phyloP scores from a whole-genome alignment of 2,888 invertebrate genomes.

The Mayetiola destructor region DNA sequence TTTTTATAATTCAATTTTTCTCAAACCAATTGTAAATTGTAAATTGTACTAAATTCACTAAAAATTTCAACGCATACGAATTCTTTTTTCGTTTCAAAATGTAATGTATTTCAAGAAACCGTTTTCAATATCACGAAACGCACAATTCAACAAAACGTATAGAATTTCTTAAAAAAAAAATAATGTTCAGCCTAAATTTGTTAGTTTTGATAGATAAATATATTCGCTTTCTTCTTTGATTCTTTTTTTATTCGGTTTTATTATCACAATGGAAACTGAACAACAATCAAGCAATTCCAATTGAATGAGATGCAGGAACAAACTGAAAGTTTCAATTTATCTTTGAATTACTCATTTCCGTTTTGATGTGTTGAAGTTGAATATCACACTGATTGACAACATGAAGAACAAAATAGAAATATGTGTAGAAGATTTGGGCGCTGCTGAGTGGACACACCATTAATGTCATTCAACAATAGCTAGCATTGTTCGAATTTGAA shows the following conservation, averaged over 20 bases:
- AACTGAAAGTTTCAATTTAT: neutral
- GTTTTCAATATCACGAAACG: conserved; percentile 1
- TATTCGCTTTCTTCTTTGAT: neutral
- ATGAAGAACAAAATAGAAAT: neutral
- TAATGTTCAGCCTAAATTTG: too few relatives aligned
- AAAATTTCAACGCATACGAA: too few relatives aligned
- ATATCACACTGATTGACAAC: neutral
- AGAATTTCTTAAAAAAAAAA: too few relatives aligned
- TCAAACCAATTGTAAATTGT: neutral
- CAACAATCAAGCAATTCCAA: neutral
- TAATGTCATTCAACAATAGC: neutral
- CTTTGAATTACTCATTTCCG: too few relatives aligned
- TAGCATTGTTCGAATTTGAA: neutral
- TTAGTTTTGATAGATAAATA: neutral
- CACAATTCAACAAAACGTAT: neutral
- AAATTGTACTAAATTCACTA: neutral
- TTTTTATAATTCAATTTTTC: neutral
- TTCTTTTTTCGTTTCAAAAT: neutral
- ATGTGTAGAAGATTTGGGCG: neutral
- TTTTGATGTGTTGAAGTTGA: too few relatives aligned
- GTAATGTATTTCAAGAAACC: neutral
- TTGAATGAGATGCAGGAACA: neutral
- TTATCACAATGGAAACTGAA: conserved; percentile 4
- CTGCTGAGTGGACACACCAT: conserved; percentile 2
- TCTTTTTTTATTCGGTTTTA: neutral